phyloP scores from a whole-genome alignment of 1,140 invertebrate species.

The Eumeta japonica region DNA sequence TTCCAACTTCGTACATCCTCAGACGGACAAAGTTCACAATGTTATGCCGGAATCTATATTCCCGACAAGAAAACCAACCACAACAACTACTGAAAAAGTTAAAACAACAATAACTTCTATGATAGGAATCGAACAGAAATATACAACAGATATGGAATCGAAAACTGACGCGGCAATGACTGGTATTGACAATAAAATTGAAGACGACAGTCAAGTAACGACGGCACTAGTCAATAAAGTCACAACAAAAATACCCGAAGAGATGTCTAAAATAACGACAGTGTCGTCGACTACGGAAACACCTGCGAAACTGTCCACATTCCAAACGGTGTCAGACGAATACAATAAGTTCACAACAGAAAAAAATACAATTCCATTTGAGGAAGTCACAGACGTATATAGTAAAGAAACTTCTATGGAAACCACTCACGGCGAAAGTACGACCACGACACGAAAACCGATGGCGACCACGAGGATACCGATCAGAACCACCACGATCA shows the following conservation, averaged over 20 bases:
- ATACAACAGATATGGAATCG: conserved; percentile 21
- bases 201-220: conserved; percentile 23
- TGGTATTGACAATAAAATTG: conserved; percentile 28
- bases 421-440: conserved; percentile 7
- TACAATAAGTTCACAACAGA: conserved; percentile 20
- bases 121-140: conserved; percentile 23
- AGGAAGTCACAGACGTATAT: conserved; percentile 5
- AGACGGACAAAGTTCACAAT: conserved; percentile 30
- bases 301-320: conserved; percentile 54
- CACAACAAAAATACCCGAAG: conserved; percentile 25
- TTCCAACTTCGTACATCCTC: conserved; percentile 48
- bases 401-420: conserved; percentile 13
- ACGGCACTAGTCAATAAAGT: conserved; percentile 21
- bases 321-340: conserved; percentile 51
- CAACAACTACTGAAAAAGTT: conserved; percentile 16
- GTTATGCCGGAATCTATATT: conserved; percentile 24
- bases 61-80: conserved; percentile 21
- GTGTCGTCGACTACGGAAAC: conserved; percentile 33
- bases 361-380: conserved; percentile 18
- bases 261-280: conserved; percentile 19
- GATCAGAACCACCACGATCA: conserved; percentile 26
- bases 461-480: conserved; percentile 25
- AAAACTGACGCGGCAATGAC: conserved; percentile 30
- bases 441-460: conserved; percentile 13
- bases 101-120: conserved; percentile 14